phyloP scores from a whole-genome alignment of 2,888 invertebrate genomes.

The Xestobium rufovillosum region DNA sequence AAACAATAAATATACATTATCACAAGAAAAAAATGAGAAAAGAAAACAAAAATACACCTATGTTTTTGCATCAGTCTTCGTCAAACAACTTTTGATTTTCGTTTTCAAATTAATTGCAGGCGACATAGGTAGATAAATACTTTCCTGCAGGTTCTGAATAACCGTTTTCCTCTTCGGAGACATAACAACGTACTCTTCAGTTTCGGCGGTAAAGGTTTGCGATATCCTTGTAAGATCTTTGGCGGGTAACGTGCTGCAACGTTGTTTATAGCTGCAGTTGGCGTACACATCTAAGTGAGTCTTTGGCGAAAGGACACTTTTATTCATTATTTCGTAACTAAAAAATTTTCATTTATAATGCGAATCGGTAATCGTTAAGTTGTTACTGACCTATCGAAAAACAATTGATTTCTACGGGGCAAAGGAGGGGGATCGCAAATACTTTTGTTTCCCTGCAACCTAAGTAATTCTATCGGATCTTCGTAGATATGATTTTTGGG shows the following conservation, averaged over 20 bases:
- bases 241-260: conserved; percentile 38
- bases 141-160: conserved; percentile 26
- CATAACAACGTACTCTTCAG: conserved; percentile 38
- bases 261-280: conserved; percentile 29
- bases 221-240: conserved; percentile 37
- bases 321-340: too few species aligned
- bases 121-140: conserved; percentile 38
- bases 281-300: too few species aligned
- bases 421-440: conserved; percentile 43
- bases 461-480: conserved; percentile 40
- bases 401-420: conserved; percentile 40
- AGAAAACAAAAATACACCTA: conserved; percentile 12
- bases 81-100: conserved; percentile 33
- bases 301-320: too few species aligned
- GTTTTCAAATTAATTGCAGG: conserved; percentile 31
- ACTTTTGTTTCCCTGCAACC: conserved; percentile 29
- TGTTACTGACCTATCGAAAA: conserved; percentile 26
- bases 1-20: too few species aligned
- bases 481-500: conserved; percentile 38
- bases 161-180: conserved; percentile 32
- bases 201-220: conserved; percentile 34
- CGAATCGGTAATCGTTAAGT: neutral
- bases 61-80: conserved; percentile 34
- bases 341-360: too few species aligned
- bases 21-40: too few species aligned